Evolutionary conservation across 2,797 vertebrate species (phyloP).

Genomic region (Spea hammondii): DNA sequence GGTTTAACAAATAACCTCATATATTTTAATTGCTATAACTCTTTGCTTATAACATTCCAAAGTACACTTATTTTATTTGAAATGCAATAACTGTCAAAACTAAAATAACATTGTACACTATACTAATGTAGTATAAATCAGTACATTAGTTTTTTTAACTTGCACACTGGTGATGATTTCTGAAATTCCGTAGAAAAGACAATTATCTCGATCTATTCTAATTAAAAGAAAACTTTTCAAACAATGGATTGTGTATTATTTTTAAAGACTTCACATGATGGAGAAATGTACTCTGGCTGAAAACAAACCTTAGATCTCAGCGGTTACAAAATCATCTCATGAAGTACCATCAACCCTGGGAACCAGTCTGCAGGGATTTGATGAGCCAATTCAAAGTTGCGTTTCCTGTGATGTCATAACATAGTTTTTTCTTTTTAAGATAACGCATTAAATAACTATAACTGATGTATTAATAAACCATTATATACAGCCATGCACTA

Average conservation of each 20-base stretch:
- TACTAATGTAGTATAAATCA: too few species aligned
- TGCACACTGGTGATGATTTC: not conserved
- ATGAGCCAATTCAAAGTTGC: conserved; percentile 12
- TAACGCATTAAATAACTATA: too few species aligned
- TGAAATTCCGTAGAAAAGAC: conserved; percentile 9
- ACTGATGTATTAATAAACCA: too few species aligned
- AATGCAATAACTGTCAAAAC: not conserved
- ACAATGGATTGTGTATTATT: conserved; percentile 32
- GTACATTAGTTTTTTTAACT: conserved; percentile 1
- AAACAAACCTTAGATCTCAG: conserved; percentile 13
- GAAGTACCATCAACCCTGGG: conserved; percentile 13
- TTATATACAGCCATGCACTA: too few species aligned
- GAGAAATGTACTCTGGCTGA: conserved; percentile 17
- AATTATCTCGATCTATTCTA: conserved; percentile 17
- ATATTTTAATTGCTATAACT: too few species aligned
- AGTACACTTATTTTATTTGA: not conserved
- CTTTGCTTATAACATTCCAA: too few species aligned
- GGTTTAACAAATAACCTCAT: too few species aligned
- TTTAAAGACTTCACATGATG: conserved; percentile 1
- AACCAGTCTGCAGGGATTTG: conserved; percentile 4
- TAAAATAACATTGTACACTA: not conserved
- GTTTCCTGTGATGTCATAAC: conserved; percentile 33
- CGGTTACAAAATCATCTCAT: conserved; percentile 22
- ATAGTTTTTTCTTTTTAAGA: too few species aligned
- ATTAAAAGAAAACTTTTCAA: conserved; percentile 29